Conservation (phyloP, 2,797 vertebrate genomes). For the Acipenser transmontanus region DNA sequence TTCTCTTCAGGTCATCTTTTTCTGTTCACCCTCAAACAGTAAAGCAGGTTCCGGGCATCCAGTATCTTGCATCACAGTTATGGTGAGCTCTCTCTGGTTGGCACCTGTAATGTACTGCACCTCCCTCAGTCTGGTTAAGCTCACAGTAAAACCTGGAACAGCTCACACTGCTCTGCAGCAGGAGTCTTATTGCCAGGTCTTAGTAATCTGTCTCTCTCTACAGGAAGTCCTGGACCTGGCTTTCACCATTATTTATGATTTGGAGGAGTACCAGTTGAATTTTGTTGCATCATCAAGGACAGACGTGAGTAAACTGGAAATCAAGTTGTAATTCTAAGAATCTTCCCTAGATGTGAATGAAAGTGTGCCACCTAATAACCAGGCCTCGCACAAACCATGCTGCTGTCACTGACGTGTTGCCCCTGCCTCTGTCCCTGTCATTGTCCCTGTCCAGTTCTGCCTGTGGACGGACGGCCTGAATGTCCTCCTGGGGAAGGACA, state of each 20-base stretch:
- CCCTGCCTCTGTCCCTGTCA: background rate
- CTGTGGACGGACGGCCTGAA: constrained; percentile 90
- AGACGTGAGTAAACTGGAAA: constrained; percentile 66
- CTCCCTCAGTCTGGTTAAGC: too few species aligned
- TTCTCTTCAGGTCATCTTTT: too few species aligned
- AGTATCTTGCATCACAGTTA: too few species aligned
- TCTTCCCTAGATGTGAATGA: background rate
- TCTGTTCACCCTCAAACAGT: too few species aligned
- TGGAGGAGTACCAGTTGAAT: constrained; percentile 79
- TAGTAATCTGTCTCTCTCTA: background rate
- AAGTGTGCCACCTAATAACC: too few species aligned
- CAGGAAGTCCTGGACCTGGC: constrained; percentile 87
- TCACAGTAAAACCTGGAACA: too few species aligned
- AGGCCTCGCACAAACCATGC: background rate
- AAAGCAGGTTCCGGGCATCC: too few species aligned
- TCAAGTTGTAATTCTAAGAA: background rate
- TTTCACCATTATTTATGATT: constrained; percentile 84
- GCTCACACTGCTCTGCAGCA: too few species aligned
- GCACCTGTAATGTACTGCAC: too few species aligned
- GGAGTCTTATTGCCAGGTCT: too few species aligned
- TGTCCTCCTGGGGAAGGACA: constrained; percentile 79
- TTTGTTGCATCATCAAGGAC: constrained; percentile 85
- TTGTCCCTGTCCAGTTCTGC: constrained; percentile 68
- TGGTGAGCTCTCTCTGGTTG: too few species aligned
- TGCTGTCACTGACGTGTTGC: background rate